These are phyloP conservation scores for Philonicus albiceps DNA, from an alignment of 2,888 invertebrate genomes.

Conservation along the genomic window DNA sequence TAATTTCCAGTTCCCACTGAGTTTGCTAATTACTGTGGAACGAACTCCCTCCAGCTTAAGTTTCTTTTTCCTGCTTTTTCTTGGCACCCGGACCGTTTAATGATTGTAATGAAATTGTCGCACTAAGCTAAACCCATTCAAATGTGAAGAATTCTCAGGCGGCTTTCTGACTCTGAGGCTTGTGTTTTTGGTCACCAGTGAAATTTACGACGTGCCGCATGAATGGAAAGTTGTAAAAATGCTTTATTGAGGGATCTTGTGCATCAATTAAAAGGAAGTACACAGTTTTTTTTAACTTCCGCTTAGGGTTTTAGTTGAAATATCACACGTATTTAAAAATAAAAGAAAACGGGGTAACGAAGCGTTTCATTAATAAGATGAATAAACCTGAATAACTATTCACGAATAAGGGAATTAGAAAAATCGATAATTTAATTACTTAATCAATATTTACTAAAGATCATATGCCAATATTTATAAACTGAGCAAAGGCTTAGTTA, in stretches of 20 bases:
- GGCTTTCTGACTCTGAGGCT: neutral
- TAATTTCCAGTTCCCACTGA: conserved; percentile 18
- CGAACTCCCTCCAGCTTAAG: neutral
- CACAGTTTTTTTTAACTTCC: neutral
- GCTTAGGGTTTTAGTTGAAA: neutral
- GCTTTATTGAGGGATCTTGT: neutral
- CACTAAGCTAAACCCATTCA: neutral
- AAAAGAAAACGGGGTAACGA: neutral
- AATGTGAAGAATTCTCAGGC: neutral
- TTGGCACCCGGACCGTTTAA: neutral
- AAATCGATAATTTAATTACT: no score
- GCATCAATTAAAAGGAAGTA: neutral
- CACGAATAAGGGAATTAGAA: neutral
- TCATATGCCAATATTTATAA: no score
- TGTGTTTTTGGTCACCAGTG: neutral
- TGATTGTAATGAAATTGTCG: conserved; percentile 20
- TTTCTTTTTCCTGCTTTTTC: conserved; percentile 28
- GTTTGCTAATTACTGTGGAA: conserved; percentile 8
- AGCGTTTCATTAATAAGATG: neutral
- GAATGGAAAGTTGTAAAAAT: neutral
- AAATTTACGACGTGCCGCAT: neutral
- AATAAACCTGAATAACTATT: neutral
- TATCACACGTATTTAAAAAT: neutral
- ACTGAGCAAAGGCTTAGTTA: no score
- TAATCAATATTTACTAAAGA: no score